Percentiles rank a stretch among this genome's conserved stretches.
Conservation (phyloP, 2,113 vertebrate genomes). For the Thymallus thymallus region DNA sequence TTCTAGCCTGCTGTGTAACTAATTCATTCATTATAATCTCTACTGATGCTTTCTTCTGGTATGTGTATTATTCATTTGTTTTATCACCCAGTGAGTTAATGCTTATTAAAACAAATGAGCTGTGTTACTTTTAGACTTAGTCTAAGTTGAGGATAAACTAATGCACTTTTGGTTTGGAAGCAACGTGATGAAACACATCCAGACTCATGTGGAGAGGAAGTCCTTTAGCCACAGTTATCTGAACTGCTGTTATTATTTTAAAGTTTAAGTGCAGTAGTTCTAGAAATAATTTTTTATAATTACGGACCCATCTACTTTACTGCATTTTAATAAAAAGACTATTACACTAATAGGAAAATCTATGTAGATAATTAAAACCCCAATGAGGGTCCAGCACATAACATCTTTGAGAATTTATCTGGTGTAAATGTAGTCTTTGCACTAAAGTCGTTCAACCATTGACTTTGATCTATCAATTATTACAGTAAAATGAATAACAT, state of each 20-base stretch:
- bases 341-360: no score
- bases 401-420: background rate
- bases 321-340: no score
- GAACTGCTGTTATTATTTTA: no score
- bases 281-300: no score
- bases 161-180: slow-evolving; percentile 42
- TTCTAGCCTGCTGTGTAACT: slow-evolving; percentile 70
- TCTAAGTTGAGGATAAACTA: slow-evolving; percentile 70
- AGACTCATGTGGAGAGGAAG: background rate
- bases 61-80: slow-evolving; percentile 69
- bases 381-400: no score
- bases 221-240: background rate
- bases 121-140: slow-evolving; percentile 80
- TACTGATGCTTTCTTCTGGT: slow-evolving; percentile 74
- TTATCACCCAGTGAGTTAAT: slow-evolving; percentile 72
- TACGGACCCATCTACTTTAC: no score
- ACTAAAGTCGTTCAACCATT: background rate
- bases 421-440: background rate
- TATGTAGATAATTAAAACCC: no score
- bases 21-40: slow-evolving; percentile 83
- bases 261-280: no score
- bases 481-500: no score
- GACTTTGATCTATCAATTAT: no score
- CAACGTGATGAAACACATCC: slow-evolving; percentile 77
- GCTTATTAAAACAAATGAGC: slow-evolving; percentile 83